phyloP scores from a whole-genome alignment of 2,888 invertebrate genomes.

The Lasioglossum villosulum region DNA sequence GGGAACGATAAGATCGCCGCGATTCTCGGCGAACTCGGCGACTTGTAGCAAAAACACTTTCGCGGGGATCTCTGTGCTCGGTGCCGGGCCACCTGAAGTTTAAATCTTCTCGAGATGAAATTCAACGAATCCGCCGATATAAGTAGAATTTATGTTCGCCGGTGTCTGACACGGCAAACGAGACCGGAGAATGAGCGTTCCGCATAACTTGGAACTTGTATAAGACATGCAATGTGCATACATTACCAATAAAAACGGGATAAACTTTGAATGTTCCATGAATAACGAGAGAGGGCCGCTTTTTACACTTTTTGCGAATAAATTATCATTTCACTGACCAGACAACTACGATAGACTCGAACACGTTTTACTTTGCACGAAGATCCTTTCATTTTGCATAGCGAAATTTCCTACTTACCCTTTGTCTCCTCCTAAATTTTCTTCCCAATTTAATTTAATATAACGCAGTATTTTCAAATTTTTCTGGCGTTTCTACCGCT shows the following conservation, averaged over 20 bases:
- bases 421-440: too few species aligned
- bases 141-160: constrained; percentile 59
- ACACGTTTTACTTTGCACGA: too few species aligned
- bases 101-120: constrained; percentile 58
- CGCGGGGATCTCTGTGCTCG: constrained; percentile 35
- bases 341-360: too few species aligned
- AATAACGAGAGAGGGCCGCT: not conserved
- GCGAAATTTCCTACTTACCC: too few species aligned
- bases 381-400: too few species aligned
- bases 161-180: constrained; percentile 28
- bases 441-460: too few species aligned
- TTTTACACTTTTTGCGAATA: not conserved
- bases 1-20: constrained; percentile 44
- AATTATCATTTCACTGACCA: not conserved
- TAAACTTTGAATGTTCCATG: not conserved
- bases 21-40: constrained; percentile 30
- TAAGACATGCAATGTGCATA: not conserved
- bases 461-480: too few species aligned
- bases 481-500: too few species aligned
- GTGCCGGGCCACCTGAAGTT: constrained; percentile 48
- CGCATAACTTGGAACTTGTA: constrained; percentile 10
- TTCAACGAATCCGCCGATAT: constrained; percentile 52
- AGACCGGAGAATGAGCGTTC: constrained; percentile 9
- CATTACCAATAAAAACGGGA: constrained; percentile 1
- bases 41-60: constrained; percentile 36